phyloP scores from a whole-genome alignment of 2,888 invertebrate species.

The Polydrusus pterygomalis region DNA sequence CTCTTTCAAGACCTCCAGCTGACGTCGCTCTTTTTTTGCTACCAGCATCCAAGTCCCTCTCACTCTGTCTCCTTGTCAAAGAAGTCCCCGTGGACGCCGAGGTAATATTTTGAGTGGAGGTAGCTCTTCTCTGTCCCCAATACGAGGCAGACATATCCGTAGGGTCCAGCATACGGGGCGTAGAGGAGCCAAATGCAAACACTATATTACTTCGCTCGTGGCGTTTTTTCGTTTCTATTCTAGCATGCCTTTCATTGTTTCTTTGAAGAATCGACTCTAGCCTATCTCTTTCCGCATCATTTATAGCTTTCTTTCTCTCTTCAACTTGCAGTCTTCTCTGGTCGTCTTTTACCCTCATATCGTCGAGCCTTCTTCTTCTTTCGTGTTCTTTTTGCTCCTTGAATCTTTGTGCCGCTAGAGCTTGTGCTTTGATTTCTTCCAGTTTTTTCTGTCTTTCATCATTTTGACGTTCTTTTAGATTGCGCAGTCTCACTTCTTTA shows the following conservation, averaged over 20 bases:
- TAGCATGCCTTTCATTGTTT: constrained; percentile 75
- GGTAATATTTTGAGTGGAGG: constrained; percentile 93
- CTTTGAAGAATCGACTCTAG: constrained; percentile 90
- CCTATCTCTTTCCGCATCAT: constrained; percentile 90
- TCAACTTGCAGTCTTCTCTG: constrained; percentile 84
- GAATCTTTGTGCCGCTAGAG: constrained; percentile 90
- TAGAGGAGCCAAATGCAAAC: constrained; percentile 94
- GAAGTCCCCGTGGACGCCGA: constrained; percentile 75
- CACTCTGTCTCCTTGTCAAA: constrained; percentile 88
- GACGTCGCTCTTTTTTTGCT: constrained; percentile 86
- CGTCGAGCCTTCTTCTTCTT: constrained; percentile 86
- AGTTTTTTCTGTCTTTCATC: constrained; percentile 91
- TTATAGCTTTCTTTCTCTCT: constrained; percentile 91
- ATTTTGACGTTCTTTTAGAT: constrained; percentile 90
- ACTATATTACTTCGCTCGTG: constrained; percentile 84
- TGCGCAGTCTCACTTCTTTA: constrained; percentile 80
- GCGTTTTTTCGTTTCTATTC: constrained; percentile 84
- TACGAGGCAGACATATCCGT: constrained; percentile 86
- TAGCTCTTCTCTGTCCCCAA: constrained; percentile 92
- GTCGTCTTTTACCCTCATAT: constrained; percentile 85
- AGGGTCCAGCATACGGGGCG: constrained; percentile 89
- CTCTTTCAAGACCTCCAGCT: constrained; percentile 81
- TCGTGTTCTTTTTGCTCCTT: constrained; percentile 93
- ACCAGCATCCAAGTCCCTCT: constrained; percentile 84
- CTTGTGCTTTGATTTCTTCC: constrained; percentile 92